Evolutionary conservation across 2,888 invertebrate genomes (phyloP).

Genomic region (Toxonevra muliebris): DNA sequence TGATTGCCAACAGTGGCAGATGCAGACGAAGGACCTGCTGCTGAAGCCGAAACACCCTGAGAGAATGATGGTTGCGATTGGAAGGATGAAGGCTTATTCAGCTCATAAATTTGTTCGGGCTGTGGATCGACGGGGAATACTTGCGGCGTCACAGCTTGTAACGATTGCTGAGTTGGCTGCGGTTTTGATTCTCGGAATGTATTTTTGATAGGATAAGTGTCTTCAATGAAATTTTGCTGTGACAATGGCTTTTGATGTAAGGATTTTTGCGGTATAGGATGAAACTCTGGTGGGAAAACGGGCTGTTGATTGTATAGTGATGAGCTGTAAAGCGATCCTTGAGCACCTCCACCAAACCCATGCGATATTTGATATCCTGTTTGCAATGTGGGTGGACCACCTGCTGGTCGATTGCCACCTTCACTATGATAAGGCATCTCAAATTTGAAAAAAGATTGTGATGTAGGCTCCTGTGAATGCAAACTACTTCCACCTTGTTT

Average conservation of each 20-base stretch:
- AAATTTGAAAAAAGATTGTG: constrained; percentile 64
- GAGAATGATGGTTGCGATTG: constrained; percentile 42
- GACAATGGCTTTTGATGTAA: constrained; percentile 53
- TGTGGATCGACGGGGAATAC: constrained; percentile 52
- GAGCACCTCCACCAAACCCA: constrained; percentile 51
- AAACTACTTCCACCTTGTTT: background rate
- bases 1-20: constrained; percentile 29
- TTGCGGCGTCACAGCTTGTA: constrained; percentile 54
- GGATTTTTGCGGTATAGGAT: constrained; percentile 52
- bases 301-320: constrained; percentile 51
- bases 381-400: constrained; percentile 54
- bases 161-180: constrained; percentile 48
- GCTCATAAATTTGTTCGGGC: constrained; percentile 47
- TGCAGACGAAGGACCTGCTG: constrained; percentile 37
- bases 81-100: constrained; percentile 49
- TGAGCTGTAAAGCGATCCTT: constrained; percentile 57
- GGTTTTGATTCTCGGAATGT: constrained; percentile 49
- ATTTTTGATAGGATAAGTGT: constrained; percentile 52
- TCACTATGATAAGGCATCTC: constrained; percentile 59
- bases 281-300: constrained; percentile 56
- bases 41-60: constrained; percentile 38
- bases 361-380: constrained; percentile 64
- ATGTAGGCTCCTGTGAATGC: constrained; percentile 58
- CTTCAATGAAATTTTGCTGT: constrained; percentile 58
- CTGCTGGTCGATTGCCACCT: constrained; percentile 34